A percentile compares a stretch with the other conserved stretches of the same genome.
Evolutionary conservation across 2,113 vertebrate species (phyloP).

Genomic region (Myrmecophaga tridactyla): DNA sequence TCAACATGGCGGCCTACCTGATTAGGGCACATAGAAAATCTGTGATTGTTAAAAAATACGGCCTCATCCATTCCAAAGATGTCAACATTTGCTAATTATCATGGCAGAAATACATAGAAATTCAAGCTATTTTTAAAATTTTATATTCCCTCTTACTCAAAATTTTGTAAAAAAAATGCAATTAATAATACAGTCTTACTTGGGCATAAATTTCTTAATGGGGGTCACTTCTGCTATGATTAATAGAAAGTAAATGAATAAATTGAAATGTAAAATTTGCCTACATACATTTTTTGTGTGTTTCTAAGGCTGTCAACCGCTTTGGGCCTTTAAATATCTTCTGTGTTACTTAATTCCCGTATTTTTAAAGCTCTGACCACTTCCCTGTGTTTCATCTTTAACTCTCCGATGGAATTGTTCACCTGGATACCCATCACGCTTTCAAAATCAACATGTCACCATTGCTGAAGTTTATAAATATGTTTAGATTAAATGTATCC

Average conservation of each 20-base stretch:
- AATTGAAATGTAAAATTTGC: background rate
- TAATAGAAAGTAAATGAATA: background rate
- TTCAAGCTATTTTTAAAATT: background rate
- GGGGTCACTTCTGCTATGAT: background rate
- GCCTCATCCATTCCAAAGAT: background rate
- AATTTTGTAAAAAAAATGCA: background rate
- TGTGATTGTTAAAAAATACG: background rate
- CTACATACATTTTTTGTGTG: background rate
- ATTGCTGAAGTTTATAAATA: background rate
- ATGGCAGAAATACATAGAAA: background rate
- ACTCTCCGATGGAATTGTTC: conserved; percentile 9
- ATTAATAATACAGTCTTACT: background rate
- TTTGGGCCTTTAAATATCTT: background rate
- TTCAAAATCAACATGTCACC: background rate
- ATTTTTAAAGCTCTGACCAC: background rate
- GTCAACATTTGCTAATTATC: background rate
- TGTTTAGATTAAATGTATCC: conserved; percentile 50
- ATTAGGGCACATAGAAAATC: background rate
- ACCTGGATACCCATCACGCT: background rate
- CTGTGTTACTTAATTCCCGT: background rate
- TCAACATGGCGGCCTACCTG: background rate
- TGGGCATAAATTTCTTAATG: background rate
- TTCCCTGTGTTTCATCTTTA: background rate
- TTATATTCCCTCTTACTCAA: background rate
- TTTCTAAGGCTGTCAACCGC: background rate